A percentile compares a stretch with the other conserved stretches of the same genome.
phyloP scores from a whole-genome alignment of 2,113 vertebrate species.

The Henicopernis longicauda region DNA sequence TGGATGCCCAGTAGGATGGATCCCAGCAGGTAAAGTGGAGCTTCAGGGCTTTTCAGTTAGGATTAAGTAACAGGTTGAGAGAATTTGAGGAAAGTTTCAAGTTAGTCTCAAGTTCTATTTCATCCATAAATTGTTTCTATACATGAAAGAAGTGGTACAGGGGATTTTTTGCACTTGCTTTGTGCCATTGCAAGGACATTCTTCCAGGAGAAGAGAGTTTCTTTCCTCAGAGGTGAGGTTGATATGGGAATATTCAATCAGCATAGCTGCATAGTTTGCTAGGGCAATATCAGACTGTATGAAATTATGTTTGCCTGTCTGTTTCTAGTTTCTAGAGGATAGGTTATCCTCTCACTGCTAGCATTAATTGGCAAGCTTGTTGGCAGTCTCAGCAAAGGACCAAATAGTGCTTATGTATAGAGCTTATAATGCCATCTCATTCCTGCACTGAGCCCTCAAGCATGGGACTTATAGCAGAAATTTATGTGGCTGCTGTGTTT shows the following conservation, averaged over 20 bases:
- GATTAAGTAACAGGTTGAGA: background rate
- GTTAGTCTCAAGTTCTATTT: background rate
- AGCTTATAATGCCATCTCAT: background rate
- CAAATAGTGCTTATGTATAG: background rate
- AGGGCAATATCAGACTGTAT: background rate
- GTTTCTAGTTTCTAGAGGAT: background rate
- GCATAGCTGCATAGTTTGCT: background rate
- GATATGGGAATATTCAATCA: background rate
- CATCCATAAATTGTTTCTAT: background rate
- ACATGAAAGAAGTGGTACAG: background rate
- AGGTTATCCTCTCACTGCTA: background rate
- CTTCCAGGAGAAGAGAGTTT: background rate
- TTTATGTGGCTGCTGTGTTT: background rate
- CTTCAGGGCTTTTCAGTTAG: background rate
- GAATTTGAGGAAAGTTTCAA: background rate
- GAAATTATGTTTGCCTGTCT: background rate
- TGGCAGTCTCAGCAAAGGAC: background rate
- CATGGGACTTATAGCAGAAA: background rate
- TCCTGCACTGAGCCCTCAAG: background rate
- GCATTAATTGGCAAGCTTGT: background rate
- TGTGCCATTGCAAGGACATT: background rate
- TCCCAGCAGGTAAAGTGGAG: background rate
- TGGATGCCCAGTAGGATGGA: background rate
- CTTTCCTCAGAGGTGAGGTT: background rate
- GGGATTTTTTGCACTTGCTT: background rate